These are phyloP conservation scores for Drosophila virilis DNA, from an alignment of 1,140 invertebrate genomes.

Conservation along the genomic window DNA sequence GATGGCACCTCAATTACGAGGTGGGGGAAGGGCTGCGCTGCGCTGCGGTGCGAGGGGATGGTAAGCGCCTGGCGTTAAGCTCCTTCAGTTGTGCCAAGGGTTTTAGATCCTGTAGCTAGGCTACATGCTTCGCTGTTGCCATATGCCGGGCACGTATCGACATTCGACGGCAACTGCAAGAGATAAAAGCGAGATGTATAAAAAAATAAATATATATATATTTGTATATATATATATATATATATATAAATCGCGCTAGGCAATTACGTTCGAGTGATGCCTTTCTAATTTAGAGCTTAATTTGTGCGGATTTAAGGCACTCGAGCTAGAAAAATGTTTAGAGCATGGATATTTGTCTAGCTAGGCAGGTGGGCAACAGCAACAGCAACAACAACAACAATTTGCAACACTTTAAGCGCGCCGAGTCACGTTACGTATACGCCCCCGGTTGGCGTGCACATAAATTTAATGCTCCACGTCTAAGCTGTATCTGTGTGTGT, in stretches of 20 bases:
- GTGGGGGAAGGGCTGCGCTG: too few relatives aligned
- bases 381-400: slow-evolving; percentile 37
- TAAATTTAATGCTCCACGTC: slow-evolving; percentile 74
- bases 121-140: slow-evolving; percentile 37
- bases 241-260: slow-evolving; percentile 43
- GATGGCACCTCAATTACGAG: slow-evolving; percentile 27
- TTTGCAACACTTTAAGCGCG: slow-evolving; percentile 72
- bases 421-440: slow-evolving; percentile 66
- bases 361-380: slow-evolving; percentile 40
- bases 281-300: slow-evolving; percentile 79
- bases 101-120: background rate
- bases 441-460: slow-evolving; percentile 58
- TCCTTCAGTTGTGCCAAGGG: background rate
- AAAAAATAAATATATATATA: slow-evolving; percentile 52
- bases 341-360: slow-evolving; percentile 11
- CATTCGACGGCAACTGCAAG: slow-evolving; percentile 20
- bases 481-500: slow-evolving; percentile 18
- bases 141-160: slow-evolving; percentile 28
- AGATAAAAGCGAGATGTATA: slow-evolving; percentile 44
- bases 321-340: slow-evolving; percentile 1
- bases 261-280: slow-evolving; percentile 75
- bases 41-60: background rate
- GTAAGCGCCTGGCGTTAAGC: background rate
- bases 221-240: slow-evolving; percentile 49
- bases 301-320: slow-evolving; percentile 68